phyloP scores from a whole-genome alignment of 2,113 vertebrate species.

The Halichoeres trimaculatus region DNA sequence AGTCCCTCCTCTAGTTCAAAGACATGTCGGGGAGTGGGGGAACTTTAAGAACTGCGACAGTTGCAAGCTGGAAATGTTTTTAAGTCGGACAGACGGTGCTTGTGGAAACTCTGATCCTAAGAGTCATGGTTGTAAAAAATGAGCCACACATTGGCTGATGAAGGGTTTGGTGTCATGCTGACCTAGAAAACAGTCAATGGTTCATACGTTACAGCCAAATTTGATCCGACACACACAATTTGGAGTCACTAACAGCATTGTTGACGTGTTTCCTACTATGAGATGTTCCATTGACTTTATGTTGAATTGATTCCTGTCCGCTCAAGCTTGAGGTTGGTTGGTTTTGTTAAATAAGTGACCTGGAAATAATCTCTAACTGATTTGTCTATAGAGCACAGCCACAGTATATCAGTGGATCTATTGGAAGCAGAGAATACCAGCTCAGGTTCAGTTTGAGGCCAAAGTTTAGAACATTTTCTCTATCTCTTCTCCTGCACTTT shows the following conservation, averaged over 20 bases:
- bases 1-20: too few species aligned
- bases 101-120: background rate
- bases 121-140: background rate
- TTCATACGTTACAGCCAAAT: background rate
- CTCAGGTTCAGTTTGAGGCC: background rate
- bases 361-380: background rate
- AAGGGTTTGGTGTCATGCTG: background rate
- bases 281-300: background rate
- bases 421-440: background rate
- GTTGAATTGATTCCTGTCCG: background rate
- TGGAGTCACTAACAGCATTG: too few species aligned
- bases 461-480: slow-evolving; percentile 2
- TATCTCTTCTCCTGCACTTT: background rate
- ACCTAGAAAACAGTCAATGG: background rate
- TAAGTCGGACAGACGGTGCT: background rate
- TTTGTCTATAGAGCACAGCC: background rate
- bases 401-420: background rate
- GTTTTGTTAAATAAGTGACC: background rate
- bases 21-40: too few species aligned
- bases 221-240: background rate
- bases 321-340: background rate
- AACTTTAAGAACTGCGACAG: too few species aligned
- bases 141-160: background rate
- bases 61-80: too few species aligned
- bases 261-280: background rate